A percentile compares a stretch with the other conserved stretches of the same genome.
Conservation (phyloP, 2,797 vertebrate species). For the Myotis vivesi region DNA sequence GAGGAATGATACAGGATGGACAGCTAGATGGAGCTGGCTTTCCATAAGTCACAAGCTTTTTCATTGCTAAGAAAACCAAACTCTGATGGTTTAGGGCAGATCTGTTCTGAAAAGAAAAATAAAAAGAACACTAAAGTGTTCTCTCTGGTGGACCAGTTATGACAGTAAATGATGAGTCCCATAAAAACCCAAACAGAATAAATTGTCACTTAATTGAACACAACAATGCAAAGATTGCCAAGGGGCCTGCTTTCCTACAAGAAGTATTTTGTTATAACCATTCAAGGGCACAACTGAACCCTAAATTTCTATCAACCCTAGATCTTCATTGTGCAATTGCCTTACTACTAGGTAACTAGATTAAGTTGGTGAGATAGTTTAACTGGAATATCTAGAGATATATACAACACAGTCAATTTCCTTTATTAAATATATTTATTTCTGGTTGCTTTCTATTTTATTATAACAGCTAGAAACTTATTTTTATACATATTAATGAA, state of each 20-base stretch:
- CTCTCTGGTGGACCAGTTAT: constrained; percentile 63
- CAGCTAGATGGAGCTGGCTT: constrained; percentile 67
- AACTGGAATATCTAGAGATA: constrained; percentile 60
- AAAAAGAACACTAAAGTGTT: constrained; percentile 50
- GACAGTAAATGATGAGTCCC: constrained; percentile 64
- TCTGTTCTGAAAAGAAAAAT: constrained; percentile 64
- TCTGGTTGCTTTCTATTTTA: constrained; percentile 62
- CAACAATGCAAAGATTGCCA: constrained; percentile 56
- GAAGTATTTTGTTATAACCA: constrained; percentile 53
- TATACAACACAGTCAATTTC: constrained; percentile 42
- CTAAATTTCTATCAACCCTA: constrained; percentile 53
- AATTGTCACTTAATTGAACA: constrained; percentile 74
- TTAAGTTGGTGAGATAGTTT: constrained; percentile 59
- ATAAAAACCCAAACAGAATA: constrained; percentile 71
- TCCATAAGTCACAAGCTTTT: constrained; percentile 45
- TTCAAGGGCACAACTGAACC: constrained; percentile 39
- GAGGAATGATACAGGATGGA: neutral
- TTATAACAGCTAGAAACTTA: constrained; percentile 59
- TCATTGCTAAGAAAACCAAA: neutral
- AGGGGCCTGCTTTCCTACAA: constrained; percentile 45
- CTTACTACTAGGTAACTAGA: constrained; percentile 63
- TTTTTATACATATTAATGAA: constrained; percentile 60
- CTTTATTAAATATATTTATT: constrained; percentile 71
- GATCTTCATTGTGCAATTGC: constrained; percentile 61
- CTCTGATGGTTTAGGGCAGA: constrained; percentile 45